These are phyloP conservation scores for Morbakka virulenta DNA, from an alignment of 30 jellyfish, hydroid and myxozoan genomes.

Conservation along the genomic window DNA sequence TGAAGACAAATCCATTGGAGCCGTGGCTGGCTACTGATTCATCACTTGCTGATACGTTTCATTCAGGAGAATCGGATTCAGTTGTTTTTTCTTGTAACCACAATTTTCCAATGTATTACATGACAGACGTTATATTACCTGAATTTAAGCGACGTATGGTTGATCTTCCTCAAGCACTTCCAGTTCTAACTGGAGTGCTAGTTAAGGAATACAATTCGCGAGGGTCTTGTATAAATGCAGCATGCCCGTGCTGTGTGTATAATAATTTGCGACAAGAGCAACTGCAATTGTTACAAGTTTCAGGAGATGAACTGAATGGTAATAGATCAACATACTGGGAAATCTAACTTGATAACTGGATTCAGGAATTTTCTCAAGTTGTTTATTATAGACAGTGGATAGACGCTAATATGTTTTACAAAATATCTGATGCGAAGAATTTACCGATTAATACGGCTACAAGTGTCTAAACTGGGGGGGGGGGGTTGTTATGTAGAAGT, in stretches of 20 bases:
- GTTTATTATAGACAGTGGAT: too few species aligned
- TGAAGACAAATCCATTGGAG: slow-evolving; percentile 22
- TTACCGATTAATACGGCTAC: too few species aligned
- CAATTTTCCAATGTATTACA: slow-evolving; percentile 72
- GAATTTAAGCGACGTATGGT: slow-evolving; percentile 75
- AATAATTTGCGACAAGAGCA: slow-evolving; percentile 86
- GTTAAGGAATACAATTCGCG: slow-evolving; percentile 54
- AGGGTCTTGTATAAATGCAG: slow-evolving; percentile 64
- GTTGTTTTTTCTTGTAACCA: slow-evolving; percentile 89
- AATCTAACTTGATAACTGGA: too few species aligned
- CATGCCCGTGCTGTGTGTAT: slow-evolving; percentile 97
- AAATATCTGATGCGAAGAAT: too few species aligned
- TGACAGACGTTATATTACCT: slow-evolving; percentile 86
- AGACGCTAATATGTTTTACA: too few species aligned
- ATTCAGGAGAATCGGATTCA: slow-evolving; percentile 54
- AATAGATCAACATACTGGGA: slow-evolving; percentile 90
- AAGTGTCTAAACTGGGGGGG: too few species aligned
- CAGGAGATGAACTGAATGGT: slow-evolving; percentile 63
- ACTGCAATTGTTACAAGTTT: slow-evolving; percentile 67
- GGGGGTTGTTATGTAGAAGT: too few species aligned
- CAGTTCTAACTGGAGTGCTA: slow-evolving; percentile 56
- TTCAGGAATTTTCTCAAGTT: too few species aligned
- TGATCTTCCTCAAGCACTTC: slow-evolving; percentile 81
- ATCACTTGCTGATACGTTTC: neutral
- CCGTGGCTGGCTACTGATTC: slow-evolving; percentile 11